These are phyloP conservation scores for Drosophila ficusphila DNA, from an alignment of 1,140 invertebrate genomes.

Conservation along the genomic window DNA sequence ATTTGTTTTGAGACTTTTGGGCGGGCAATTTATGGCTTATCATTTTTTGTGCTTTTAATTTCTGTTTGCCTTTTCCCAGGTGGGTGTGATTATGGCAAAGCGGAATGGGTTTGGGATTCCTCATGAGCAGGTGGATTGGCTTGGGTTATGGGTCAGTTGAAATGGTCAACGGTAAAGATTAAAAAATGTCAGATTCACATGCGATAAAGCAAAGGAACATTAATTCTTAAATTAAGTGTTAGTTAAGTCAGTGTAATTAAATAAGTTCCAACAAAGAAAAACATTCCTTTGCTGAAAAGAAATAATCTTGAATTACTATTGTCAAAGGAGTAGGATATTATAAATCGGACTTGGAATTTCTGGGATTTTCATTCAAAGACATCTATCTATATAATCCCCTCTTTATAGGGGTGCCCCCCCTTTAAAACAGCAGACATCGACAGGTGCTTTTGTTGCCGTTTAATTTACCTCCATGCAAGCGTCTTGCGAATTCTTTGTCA, in stretches of 20 bases:
- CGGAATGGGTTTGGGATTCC: constrained; percentile 3
- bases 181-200: not conserved
- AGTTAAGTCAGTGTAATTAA: no score
- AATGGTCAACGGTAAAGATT: not conserved
- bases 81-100: constrained; percentile 21
- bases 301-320: not conserved
- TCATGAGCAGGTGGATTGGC: constrained; percentile 13
- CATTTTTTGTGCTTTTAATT: constrained; percentile 61
- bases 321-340: not conserved
- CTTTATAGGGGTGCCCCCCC: not conserved
- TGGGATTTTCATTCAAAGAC: not conserved
- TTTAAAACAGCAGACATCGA: constrained; percentile 11
- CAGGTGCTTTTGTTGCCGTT: constrained; percentile 40
- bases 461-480: constrained; percentile 15
- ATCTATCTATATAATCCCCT: constrained; percentile 2
- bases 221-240: not conserved
- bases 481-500: constrained; percentile 45
- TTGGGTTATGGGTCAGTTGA: constrained; percentile 44
- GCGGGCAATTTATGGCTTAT: constrained; percentile 61
- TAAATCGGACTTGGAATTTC: not conserved
- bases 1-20: constrained; percentile 59
- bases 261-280: no score
- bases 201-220: no score
- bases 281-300: no score
- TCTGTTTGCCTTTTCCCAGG: constrained; percentile 23